A percentile compares a stretch with the other conserved stretches of the same genome.
Conservation (phyloP, 2,888 invertebrate species). For the Acrocera orbiculus region DNA sequence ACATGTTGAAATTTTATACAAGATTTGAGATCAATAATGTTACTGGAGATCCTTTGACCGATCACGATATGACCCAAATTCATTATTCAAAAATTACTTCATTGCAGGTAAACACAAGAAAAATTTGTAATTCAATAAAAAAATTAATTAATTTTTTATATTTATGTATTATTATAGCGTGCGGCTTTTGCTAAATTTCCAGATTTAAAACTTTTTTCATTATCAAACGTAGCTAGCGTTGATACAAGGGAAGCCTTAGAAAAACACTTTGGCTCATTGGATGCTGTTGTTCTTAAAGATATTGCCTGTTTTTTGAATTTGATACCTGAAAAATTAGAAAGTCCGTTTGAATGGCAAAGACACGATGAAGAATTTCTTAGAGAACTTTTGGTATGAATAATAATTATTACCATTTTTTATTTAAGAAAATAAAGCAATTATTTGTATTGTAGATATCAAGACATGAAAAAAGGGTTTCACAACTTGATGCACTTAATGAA, state of each 20-base stretch:
- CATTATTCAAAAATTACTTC: constrained; percentile 89
- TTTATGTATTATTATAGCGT: too few relatives aligned
- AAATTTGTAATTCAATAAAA: neutral
- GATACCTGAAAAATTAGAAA: constrained; percentile 55
- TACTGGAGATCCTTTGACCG: constrained; percentile 83
- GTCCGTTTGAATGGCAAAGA: constrained; percentile 50
- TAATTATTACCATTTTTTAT: neutral
- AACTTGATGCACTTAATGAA: constrained; percentile 85
- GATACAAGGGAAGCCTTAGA: constrained; percentile 69
- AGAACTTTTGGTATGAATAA: constrained; percentile 54
- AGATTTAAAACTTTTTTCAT: constrained; percentile 66
- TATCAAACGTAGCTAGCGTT: constrained; percentile 90
- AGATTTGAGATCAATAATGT: constrained; percentile 96
- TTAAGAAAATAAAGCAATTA: neutral
- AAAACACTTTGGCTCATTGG: constrained; percentile 61
- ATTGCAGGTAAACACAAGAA: constrained; percentile 55
- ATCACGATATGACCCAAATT: constrained; percentile 81
- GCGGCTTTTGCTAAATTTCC: constrained; percentile 86
- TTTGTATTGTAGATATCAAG: constrained; percentile 41
- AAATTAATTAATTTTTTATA: neutral
- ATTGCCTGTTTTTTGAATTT: constrained; percentile 78
- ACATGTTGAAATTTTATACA: constrained; percentile 91
- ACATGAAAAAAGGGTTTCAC: constrained; percentile 78
- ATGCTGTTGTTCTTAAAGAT: constrained; percentile 60
- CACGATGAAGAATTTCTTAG: constrained; percentile 65